Evolutionary conservation across 2,888 invertebrate species (phyloP).

Genomic region (Dysmachus trigonus): DNA sequence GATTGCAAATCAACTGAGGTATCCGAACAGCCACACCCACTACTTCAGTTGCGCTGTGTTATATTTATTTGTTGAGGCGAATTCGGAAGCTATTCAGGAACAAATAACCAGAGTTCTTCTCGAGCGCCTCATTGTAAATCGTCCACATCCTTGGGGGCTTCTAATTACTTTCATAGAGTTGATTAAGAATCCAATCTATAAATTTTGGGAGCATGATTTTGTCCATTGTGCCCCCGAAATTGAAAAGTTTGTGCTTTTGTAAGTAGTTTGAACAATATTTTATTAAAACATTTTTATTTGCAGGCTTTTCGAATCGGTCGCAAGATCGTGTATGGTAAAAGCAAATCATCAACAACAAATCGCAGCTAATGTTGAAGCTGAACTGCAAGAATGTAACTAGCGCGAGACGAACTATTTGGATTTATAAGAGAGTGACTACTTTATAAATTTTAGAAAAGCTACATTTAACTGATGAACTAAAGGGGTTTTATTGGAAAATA

Average conservation of each 20-base stretch:
- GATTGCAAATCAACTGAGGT: constrained; percentile 97
- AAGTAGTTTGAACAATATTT: neutral
- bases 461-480: neutral
- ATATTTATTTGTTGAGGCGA: constrained; percentile 97
- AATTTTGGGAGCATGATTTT: constrained; percentile 99
- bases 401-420: neutral
- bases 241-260: constrained; percentile 77
- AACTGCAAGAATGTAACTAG: constrained; percentile 62
- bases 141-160: constrained; percentile 99
- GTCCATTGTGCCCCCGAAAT: constrained; percentile 99
- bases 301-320: constrained; percentile 95
- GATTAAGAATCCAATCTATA: constrained; percentile 97
- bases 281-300: neutral
- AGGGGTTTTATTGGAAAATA: neutral
- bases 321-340: constrained; percentile 93
- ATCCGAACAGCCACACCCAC: constrained; percentile 99
- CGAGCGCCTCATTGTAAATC: constrained; percentile 95
- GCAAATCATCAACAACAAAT: constrained; percentile 68
- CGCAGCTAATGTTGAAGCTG: constrained; percentile 60
- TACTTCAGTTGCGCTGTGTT: constrained; percentile 98
- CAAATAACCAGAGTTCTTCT: constrained; percentile 96
- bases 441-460: neutral
- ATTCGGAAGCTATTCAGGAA: constrained; percentile 97
- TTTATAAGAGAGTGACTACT: neutral
- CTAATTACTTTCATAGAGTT: constrained; percentile 98